Base-by-base conservation (phyloP, 2,113 vertebrate genomes). In the Lepus europaeus region DNA sequence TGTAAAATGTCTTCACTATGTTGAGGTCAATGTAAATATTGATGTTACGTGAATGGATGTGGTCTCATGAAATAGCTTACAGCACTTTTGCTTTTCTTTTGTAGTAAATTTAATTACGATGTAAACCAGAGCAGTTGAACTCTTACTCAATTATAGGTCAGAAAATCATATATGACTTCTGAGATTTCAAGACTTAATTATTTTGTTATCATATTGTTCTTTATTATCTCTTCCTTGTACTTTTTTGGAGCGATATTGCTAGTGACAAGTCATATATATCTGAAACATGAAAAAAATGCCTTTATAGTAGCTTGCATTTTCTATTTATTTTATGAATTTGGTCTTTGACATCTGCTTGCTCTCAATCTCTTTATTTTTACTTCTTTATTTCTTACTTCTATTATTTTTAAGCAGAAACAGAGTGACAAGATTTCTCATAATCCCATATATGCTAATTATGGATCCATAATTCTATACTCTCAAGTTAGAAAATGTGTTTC, bases 121-220 rank as follows among this genome's bases (percentile, higher is more conserved):
- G 45, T 89, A 68, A 93, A 45, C 76, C 69, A 89, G 25, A 82
- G 88, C 85, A 11, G 0, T 49, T 82, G 6, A 90, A 85, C 3
- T 61, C 14, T 81, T 87, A 79, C 12, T 73, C 22, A 31, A 13
- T 33, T 89, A 51, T 36, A 39, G 83, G 5, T 85, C 19, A n/a
- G 14, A 80, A 87, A 49, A 31, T 49, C 8, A 20, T 45, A 68
- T 72, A 45, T 91, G 27, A 25, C 4, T 8, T 33, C 6, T 73
- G 27, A 61, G 53, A 87, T 31, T 89, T 96, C 66, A 79, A 22
- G 83, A 79, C 70, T 83, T n/a, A 92, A 76, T 69, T 76, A 77
- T 87, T 89, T 91, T 8, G 29, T 63, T 84, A 73, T 5, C 12
- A 89, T 4, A 70, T 36, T 22, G 20, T 63, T 79, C 11, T 68